phyloP scores from a whole-genome alignment of 2,888 invertebrate genomes.

The Chironomus riparius region DNA sequence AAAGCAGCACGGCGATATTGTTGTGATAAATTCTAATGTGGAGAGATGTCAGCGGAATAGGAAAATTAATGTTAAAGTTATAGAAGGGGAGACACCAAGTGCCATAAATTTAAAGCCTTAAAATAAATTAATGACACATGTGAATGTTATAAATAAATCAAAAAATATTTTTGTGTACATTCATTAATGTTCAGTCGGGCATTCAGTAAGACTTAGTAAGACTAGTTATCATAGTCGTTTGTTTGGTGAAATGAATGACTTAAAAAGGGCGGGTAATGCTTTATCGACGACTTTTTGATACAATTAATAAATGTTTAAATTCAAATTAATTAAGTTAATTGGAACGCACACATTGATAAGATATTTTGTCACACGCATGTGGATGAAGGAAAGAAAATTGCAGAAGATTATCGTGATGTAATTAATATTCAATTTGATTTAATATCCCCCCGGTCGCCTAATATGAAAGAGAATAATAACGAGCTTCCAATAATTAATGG shows the following conservation, averaged over 20 bases:
- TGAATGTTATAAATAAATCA: conserved; percentile 27
- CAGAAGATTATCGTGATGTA: too few relatives aligned
- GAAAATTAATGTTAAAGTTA: neutral
- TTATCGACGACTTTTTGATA: too few relatives aligned
- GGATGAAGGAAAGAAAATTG: too few relatives aligned
- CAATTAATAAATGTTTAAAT: too few relatives aligned
- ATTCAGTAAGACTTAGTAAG: neutral
- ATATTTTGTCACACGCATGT: too few relatives aligned
- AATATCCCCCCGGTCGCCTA: neutral
- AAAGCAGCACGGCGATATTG: neutral
- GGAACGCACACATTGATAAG: too few relatives aligned
- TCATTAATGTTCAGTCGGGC: conserved; percentile 13
- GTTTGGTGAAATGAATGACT: neutral
- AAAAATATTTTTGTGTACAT: neutral
- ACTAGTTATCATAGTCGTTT: neutral
- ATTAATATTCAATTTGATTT: too few relatives aligned
- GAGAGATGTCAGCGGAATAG: neutral
- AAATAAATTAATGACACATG: conserved; percentile 26
- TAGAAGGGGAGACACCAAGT: neutral
- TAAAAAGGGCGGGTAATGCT: neutral
- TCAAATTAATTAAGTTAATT: too few relatives aligned
- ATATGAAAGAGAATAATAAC: too few relatives aligned
- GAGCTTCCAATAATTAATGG: too few relatives aligned
- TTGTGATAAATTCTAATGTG: neutral
- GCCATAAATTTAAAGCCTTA: conserved; percentile 10